Percentiles rank a stretch among this genome's conserved stretches.
phyloP scores from a whole-genome alignment of 2,113 vertebrate genomes.

The Tyto alba region DNA sequence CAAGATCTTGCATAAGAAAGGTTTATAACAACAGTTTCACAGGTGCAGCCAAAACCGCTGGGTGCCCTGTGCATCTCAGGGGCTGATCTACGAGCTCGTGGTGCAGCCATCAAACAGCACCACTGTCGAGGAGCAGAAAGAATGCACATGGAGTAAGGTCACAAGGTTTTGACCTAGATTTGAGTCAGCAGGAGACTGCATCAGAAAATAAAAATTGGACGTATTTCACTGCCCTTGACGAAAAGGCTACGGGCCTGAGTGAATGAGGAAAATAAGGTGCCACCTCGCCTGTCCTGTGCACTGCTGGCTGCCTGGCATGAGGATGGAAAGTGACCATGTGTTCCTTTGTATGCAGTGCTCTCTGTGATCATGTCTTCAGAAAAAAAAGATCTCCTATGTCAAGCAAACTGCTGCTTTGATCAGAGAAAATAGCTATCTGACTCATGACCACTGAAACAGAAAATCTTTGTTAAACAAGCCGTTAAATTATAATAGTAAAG shows the following conservation, averaged over 20 bases:
- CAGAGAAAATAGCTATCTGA: constrained; percentile 13
- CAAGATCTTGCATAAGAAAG: not conserved
- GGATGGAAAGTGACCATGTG: not conserved
- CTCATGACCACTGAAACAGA: constrained; percentile 21
- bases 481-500: constrained; percentile 46
- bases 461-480: constrained; percentile 47
- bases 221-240: constrained; percentile 35
- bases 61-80: not conserved
- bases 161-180: constrained; percentile 59
- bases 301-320: too few relatives aligned
- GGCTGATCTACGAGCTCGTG: not conserved
- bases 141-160: constrained; percentile 32
- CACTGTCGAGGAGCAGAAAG: not conserved
- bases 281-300: too few relatives aligned
- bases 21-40: not conserved
- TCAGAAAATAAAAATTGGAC: constrained; percentile 54
- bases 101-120: not conserved
- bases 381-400: not conserved
- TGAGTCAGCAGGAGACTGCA: constrained; percentile 38
- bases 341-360: not conserved
- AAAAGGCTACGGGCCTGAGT: not conserved
- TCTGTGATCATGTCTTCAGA: not conserved
- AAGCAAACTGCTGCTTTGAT: constrained; percentile 4
- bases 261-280: not conserved
- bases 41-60: not conserved